Evolutionary conservation across 2,113 vertebrate genomes (phyloP), one percentile per base, ranked within the genome.

Genomic region (Tor tambroides): DNA sequence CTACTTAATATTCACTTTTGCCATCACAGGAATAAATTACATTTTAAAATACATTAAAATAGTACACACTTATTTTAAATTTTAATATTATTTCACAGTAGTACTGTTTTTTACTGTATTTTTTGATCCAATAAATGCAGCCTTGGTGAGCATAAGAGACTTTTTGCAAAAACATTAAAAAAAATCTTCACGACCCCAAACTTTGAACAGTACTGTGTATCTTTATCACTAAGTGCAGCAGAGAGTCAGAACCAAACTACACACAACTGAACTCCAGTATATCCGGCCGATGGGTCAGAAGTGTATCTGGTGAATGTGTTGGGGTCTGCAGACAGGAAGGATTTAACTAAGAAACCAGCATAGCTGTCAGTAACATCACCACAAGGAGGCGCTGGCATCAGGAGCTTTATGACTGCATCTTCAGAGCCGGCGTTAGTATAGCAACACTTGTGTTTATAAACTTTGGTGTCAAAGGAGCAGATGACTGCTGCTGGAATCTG

Each of bases 391-490:
- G 82, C 30, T 59, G 46, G 51, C 19, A 12, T 54, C 32, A 59
- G 23, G 21, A 35, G 30, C 67, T 63, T 51, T 32, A 49, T 51
- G 76, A 86, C 56, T 32, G 61, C 76, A 61, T 77, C 26, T 81
- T 61, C 69, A 38, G 82, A 84, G 56, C 43, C 32, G 54, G 30
- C 26, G 56, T 86, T 78, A 84, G 67, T 89, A 61, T 90, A 86
- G 89, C 88, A 90, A 88, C 86, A 76, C 21, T 85, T 63, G 56
- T 91, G 86, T 90, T 90, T 87, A 86, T 90, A 87, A 92, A 89
- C 88, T 88, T 23, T 49, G 74, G 38, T 83, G 87, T 85, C 72
- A 49, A 49, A 77, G 77, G 23, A 72, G 43, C 17, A 78, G 35
- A 56, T 14, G 49, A 83, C 65, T 81, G 83, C 84, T 38, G 21